Evolutionary conservation across 2,797 vertebrate species (phyloP), one percentile per base, ranked within the genome.

Genomic region (Amblyraja radiata): DNA sequence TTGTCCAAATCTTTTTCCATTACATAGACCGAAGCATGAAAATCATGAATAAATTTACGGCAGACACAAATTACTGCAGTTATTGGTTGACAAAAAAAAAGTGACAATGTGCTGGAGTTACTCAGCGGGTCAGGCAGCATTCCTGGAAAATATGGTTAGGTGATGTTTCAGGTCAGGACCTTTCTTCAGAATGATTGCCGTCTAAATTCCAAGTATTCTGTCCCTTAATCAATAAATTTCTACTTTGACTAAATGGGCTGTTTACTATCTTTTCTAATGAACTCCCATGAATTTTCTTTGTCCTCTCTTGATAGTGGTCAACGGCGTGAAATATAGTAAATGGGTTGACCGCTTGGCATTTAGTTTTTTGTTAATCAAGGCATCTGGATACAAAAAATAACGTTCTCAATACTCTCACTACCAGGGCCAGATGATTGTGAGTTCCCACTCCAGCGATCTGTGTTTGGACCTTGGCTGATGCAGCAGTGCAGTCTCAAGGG

Each of bases 1-100:
- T 25, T 83, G 46, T 23, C 80, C 80, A 28, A 39, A 83, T 83
- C 80, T 39, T 83, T 83, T 83, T 25, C 80, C 80, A 83, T 83
- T 83, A 25, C 7, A 58, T 58, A 58, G 8, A 13, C 46, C 5
- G 21, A 3, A 58, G 2, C 46, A 83, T 39, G 21, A 58, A 28
- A 83, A 83, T 83, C 80, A 46, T 54, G 8, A 54, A 21, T 83
- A 83, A 83, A 83, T 58, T 25, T 83, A 83, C 80, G 1, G 39
- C 2, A 39, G 39, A 39, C 39, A 39, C 39, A 39, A 39, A 39
- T 1, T 1, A 39, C 39, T 39, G 39, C 39, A 39, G 39, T 1
- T 39, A 39, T 39, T 39, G 39, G 39, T 39, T 39, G 39, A 39
- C 39, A 39, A 39, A 39, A 39, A 1, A 39, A 39, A 1, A 1